Percentiles rank a stretch among this genome's conserved stretches.
These are phyloP conservation scores for Cheilosia impressa DNA, from an alignment of 2,888 invertebrate species.

Conservation along the genomic window DNA sequence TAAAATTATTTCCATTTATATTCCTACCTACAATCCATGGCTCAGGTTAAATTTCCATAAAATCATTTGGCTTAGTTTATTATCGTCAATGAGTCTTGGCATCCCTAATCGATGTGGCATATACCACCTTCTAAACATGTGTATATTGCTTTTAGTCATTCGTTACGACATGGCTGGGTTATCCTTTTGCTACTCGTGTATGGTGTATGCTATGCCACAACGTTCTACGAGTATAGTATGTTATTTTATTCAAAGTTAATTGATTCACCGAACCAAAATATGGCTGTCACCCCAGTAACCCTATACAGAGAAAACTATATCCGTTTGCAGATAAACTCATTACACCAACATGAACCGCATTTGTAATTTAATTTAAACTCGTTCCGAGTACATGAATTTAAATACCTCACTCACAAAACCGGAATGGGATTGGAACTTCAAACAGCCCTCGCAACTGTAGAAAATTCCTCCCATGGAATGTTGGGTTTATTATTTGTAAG, in stretches of 20 bases:
- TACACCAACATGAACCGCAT: constrained; percentile 36
- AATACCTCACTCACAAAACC: constrained; percentile 29
- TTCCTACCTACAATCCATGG: too few species aligned
- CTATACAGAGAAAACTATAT: constrained; percentile 2
- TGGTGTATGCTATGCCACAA: neutral
- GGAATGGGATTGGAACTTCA: neutral
- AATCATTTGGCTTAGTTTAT: neutral
- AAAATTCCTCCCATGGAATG: constrained; percentile 35
- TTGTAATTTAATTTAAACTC: constrained; percentile 51
- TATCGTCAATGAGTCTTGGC: neutral
- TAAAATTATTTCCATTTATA: too few species aligned
- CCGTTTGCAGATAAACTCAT: constrained; percentile 26
- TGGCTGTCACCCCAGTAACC: neutral
- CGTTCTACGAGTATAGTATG: neutral
- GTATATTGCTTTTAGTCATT: neutral
- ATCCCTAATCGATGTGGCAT: neutral
- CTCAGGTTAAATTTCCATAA: too few species aligned
- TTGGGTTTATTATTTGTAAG: constrained; percentile 46
- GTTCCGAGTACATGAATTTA: constrained; percentile 44
- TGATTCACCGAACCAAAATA: constrained; percentile 22
- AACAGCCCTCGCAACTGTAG: neutral
- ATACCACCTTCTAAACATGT: neutral
- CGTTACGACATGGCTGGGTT: neutral
- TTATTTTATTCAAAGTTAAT: constrained; percentile 12
- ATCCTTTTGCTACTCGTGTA: neutral